Evolutionary conservation across 2,888 invertebrate genomes (phyloP).

Genomic region (Drosophila mimetica): DNA sequence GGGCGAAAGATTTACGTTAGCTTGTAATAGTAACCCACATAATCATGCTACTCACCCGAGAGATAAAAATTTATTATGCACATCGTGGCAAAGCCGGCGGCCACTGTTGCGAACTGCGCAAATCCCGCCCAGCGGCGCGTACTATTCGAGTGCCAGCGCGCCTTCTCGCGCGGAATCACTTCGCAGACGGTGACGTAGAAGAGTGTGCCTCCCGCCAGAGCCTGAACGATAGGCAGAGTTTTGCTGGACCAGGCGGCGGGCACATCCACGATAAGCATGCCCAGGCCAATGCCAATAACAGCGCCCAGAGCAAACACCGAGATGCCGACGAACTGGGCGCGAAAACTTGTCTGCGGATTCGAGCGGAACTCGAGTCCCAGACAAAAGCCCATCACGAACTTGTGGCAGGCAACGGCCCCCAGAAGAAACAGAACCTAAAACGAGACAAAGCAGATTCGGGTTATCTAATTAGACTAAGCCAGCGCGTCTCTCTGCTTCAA

Average conservation of each 20-base stretch:
- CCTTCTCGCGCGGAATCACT: conserved; percentile 90
- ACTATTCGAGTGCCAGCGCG: conserved; percentile 88
- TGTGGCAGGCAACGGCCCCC: conserved; percentile 91
- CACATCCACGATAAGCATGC: conserved; percentile 87
- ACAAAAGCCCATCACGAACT: conserved; percentile 92
- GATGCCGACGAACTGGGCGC: conserved; percentile 86
- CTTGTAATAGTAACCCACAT: not conserved
- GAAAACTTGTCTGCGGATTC: conserved; percentile 82
- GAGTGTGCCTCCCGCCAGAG: conserved; percentile 90
- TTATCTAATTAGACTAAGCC: conserved; percentile 50
- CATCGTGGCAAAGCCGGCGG: conserved; percentile 87
- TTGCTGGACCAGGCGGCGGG: conserved; percentile 84
- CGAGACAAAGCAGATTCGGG: conserved; percentile 24
- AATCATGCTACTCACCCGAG: conserved; percentile 75
- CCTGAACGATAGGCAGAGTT: conserved; percentile 88
- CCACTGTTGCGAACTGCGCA: conserved; percentile 87
- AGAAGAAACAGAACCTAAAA: conserved; percentile 88
- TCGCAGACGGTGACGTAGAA: conserved; percentile 92
- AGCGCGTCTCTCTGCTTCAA: conserved; percentile 38
- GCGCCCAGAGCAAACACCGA: conserved; percentile 89
- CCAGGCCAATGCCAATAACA: conserved; percentile 88
- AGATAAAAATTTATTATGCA: conserved; percentile 87
- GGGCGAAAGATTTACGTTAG: not conserved
- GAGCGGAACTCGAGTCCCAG: conserved; percentile 90
- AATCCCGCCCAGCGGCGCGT: conserved; percentile 86